Evolutionary conservation across 2,113 vertebrate genomes (phyloP).

Genomic region (Atractosteus spatula): DNA sequence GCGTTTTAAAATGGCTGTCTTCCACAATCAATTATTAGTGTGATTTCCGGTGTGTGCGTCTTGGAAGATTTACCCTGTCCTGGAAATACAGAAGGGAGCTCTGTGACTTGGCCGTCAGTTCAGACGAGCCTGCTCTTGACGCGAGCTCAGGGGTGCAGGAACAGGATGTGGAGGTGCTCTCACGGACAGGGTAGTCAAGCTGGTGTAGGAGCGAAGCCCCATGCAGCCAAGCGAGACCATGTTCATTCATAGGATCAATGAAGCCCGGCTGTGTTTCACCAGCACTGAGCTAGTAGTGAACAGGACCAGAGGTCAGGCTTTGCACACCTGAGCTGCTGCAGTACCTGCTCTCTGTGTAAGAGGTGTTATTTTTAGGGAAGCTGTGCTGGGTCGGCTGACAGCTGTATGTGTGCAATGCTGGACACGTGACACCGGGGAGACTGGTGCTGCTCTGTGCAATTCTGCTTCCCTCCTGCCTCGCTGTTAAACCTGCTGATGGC

Average conservation of each 20-base stretch:
- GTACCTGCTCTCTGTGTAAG: not conserved
- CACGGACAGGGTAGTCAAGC: too few relatives aligned
- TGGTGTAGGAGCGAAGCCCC: too few relatives aligned
- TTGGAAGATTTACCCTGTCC: too few relatives aligned
- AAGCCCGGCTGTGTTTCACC: not conserved
- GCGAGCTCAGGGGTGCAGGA: too few relatives aligned
- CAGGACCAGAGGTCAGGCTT: not conserved
- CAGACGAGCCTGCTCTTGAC: too few relatives aligned
- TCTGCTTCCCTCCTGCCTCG: not conserved
- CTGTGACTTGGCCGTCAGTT: too few relatives aligned
- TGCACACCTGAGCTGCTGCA: not conserved
- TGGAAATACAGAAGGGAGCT: too few relatives aligned
- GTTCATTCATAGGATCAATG: not conserved
- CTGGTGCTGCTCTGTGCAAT: not conserved
- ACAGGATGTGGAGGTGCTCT: too few relatives aligned
- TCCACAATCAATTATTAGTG: too few relatives aligned
- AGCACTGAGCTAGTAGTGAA: not conserved
- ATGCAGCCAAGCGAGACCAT: too few relatives aligned
- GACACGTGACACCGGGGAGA: not conserved
- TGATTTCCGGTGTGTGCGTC: too few relatives aligned
- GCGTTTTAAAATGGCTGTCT: too few relatives aligned
- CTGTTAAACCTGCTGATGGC: not conserved
- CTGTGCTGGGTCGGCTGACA: constrained; percentile 32
- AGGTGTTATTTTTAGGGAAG: constrained; percentile 18
- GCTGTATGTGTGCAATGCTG: constrained; percentile 7